Conservation (phyloP, 2,113 vertebrate genomes). For the Holacanthus passer region DNA sequence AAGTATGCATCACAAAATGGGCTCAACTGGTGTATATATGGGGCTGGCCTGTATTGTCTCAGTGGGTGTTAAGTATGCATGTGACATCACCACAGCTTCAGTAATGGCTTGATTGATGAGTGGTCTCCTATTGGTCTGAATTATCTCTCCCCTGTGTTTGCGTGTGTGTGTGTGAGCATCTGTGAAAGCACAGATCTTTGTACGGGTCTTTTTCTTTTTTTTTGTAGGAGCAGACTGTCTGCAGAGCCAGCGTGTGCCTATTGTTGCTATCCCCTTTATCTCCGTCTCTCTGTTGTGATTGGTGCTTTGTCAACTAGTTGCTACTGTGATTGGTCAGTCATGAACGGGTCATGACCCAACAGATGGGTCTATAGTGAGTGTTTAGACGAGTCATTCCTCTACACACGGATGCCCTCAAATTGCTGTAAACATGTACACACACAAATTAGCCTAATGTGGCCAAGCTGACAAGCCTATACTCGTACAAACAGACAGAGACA, state of each 20-base stretch:
- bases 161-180: slow-evolving; percentile 54
- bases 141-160: background rate
- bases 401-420: slow-evolving; percentile 45
- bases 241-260: slow-evolving; percentile 71
- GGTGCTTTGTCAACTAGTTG: slow-evolving; percentile 68
- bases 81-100: slow-evolving; percentile 36
- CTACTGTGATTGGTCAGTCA: slow-evolving; percentile 65
- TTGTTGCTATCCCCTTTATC: slow-evolving; percentile 71
- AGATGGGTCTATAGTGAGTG: slow-evolving; percentile 78
- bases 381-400: slow-evolving; percentile 58
- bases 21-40: slow-evolving; percentile 34
- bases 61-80: slow-evolving; percentile 12
- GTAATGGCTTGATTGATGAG: slow-evolving; percentile 43
- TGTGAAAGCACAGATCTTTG: slow-evolving; percentile 50
- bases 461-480: background rate
- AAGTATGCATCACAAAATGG: slow-evolving; percentile 1
- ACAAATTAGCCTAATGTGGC: slow-evolving; percentile 18
- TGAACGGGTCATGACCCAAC: slow-evolving; percentile 77
- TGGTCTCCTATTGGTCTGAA: slow-evolving; percentile 11
- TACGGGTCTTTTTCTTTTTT: slow-evolving; percentile 2
- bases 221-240: slow-evolving; percentile 51
- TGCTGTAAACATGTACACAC: slow-evolving; percentile 22
- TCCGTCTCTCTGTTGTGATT: slow-evolving; percentile 61
- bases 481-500: background rate
- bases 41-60: slow-evolving; percentile 26